Percentiles rank a stretch among this genome's conserved stretches.
These are phyloP conservation scores for Blera fallax DNA, from an alignment of 2,888 invertebrate genomes.

Conservation along the genomic window DNA sequence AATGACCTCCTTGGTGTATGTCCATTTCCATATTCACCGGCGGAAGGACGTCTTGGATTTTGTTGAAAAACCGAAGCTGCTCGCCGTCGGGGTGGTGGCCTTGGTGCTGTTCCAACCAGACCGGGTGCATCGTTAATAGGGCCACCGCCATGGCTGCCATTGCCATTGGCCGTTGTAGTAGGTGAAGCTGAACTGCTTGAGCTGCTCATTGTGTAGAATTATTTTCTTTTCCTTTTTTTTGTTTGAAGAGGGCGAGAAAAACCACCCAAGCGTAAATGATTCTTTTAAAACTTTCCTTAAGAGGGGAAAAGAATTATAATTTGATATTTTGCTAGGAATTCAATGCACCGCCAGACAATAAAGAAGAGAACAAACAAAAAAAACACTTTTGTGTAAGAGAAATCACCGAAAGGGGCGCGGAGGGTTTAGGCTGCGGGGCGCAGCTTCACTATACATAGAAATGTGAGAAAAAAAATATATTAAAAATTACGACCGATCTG, in stretches of 20 bases:
- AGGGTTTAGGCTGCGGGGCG: neutral
- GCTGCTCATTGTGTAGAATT: conserved; percentile 50
- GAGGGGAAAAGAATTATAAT: neutral
- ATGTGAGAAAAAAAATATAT: neutral
- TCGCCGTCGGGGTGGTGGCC: conserved; percentile 80
- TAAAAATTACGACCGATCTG: conserved; percentile 16
- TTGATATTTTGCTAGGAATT: neutral
- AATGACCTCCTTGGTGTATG: conserved; percentile 80
- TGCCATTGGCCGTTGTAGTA: conserved; percentile 31
- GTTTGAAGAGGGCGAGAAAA: conserved; percentile 18
- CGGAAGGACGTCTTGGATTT: conserved; percentile 74
- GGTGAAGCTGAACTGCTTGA: conserved; percentile 59
- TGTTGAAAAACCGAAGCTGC: conserved; percentile 79
- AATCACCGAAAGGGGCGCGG: conserved; percentile 14
- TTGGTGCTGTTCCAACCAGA: conserved; percentile 76
- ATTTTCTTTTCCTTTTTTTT: neutral
- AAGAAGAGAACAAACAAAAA: neutral
- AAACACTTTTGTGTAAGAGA: neutral
- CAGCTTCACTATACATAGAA: neutral
- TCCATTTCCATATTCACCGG: conserved; percentile 76
- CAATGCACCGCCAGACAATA: neutral
- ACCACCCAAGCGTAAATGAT: conserved; percentile 49
- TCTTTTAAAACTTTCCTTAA: neutral
- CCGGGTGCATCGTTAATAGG: conserved; percentile 26
- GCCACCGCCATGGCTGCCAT: conserved; percentile 9